Evolutionary conservation across 2,113 vertebrate genomes (phyloP), one percentile per base, ranked within the genome.

Genomic region (Grallaria varia): DNA sequence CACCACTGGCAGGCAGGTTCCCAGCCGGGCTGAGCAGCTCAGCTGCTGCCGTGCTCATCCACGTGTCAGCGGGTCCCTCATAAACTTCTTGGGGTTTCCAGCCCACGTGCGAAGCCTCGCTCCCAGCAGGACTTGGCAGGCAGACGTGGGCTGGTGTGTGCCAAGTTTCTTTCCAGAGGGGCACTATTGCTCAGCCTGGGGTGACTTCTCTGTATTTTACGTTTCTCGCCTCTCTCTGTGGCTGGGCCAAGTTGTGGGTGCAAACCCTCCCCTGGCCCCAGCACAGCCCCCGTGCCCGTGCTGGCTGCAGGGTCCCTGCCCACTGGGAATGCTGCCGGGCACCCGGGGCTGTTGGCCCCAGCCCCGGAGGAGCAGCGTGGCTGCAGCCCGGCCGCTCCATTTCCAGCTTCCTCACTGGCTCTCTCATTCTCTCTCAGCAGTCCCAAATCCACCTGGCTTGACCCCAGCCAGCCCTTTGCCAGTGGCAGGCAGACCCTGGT

Each of bases 121-220:
- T 94, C 84, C 44, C 73, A 64, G 90, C 93, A 83, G 95, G 69
- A 72, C 52, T 95, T 95, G 95, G 95, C 93, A 91, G 87, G 63
- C 30, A 3, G 78, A 56, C 0, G 0, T 24, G 25, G 28, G 73
- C 74, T 62, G 71, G 5, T 5, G 23, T 7, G 67, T 89, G 93
- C 94, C 96, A 93, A 93, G 84, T 91, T 96, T 88, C 86, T 53
- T 76, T 79, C 74, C 89, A 82, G 93, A 73, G 69, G 68, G 81
- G 83, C 89, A 78, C 64, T 31, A 42, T 13, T 85, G 63, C 89
- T 92, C 85, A 87, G 90, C 76, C 88, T 1, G 8, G 88, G 86
- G 79, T 80, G 87, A 30, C 53, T 68, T 50, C 86, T 55, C 12
- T 2, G 73, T 62, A 59, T 68, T 96, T 93, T 59, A 28, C 24